Percentiles rank a stretch among this genome's conserved stretches.
Conservation (phyloP, 2,888 invertebrate genomes). For the Scrobipalpa atriplicella region DNA sequence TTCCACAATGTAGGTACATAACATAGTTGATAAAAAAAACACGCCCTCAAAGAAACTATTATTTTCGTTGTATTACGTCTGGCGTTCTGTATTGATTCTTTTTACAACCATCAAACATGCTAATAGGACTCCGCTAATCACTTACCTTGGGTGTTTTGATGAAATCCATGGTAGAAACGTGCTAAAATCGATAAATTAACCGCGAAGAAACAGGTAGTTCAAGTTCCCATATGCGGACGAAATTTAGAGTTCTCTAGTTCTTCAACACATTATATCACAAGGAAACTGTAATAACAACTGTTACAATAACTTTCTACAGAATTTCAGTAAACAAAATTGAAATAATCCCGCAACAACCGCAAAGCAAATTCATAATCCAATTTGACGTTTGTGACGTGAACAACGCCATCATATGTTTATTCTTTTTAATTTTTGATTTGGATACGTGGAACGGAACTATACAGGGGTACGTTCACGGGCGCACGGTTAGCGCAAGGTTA, state of each 20-base stretch:
- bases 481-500: too few species aligned
- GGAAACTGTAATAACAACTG: not conserved
- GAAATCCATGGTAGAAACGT: constrained; percentile 66
- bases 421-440: not conserved
- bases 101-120: not conserved
- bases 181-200: constrained; percentile 63
- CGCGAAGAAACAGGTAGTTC: constrained; percentile 43
- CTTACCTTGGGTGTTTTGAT: constrained; percentile 75
- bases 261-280: not conserved
- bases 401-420: constrained; percentile 17
- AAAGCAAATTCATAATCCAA: constrained; percentile 12
- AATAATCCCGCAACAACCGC: not conserved
- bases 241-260: constrained; percentile 4
- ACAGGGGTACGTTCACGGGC: too few species aligned
- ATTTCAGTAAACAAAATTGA: not conserved
- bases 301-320: not conserved
- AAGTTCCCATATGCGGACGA: constrained; percentile 44
- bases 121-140: constrained; percentile 7
- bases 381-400: constrained; percentile 29
- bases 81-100: not conserved
- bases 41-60: not conserved
- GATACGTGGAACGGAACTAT: not conserved
- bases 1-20: not conserved
- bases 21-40: not conserved
- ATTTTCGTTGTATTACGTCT: not conserved